Conservation (phyloP, 2,888 invertebrate species). For the Torymus tubicola region DNA sequence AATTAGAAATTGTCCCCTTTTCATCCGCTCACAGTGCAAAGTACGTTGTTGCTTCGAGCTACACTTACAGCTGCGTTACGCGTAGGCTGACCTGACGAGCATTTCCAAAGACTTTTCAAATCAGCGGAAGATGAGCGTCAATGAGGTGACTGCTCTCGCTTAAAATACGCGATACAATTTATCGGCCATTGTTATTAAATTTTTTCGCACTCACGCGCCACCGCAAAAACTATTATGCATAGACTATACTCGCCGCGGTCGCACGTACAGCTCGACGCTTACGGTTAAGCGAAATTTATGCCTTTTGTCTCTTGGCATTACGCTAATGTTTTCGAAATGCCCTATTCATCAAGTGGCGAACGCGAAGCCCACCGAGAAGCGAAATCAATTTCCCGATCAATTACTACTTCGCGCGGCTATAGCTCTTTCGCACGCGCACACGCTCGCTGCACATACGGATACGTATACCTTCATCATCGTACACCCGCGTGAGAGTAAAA, state of each 20-base stretch:
- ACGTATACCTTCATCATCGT: neutral
- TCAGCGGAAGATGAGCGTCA: conserved; percentile 4
- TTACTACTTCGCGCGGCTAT: conserved; percentile 22
- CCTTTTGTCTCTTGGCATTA: conserved; percentile 37
- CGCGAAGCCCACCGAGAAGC: conserved; percentile 23
- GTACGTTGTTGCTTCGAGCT: too few species aligned
- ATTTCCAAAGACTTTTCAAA: neutral
- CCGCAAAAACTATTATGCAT: conserved; percentile 5
- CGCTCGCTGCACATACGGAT: too few species aligned
- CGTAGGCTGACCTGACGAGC: too few species aligned
- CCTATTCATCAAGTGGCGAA: conserved; percentile 35
- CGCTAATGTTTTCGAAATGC: conserved; percentile 35
- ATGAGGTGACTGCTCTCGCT: conserved; percentile 20
- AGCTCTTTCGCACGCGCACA: neutral
- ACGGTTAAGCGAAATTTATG: conserved; percentile 35
- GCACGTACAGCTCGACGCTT: neutral
- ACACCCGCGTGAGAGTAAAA: neutral
- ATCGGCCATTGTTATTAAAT: conserved; percentile 41
- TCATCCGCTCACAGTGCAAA: too few species aligned
- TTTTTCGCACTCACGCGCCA: neutral
- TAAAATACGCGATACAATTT: conserved; percentile 26
- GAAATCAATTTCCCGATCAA: conserved; percentile 43
- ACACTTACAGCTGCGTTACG: too few species aligned
- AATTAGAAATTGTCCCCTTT: conserved; percentile 2
- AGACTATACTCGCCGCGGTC: neutral